These are phyloP conservation scores for Gopherus flavomarginatus DNA, from an alignment of 2,113 vertebrate species.

Conservation along the genomic window DNA sequence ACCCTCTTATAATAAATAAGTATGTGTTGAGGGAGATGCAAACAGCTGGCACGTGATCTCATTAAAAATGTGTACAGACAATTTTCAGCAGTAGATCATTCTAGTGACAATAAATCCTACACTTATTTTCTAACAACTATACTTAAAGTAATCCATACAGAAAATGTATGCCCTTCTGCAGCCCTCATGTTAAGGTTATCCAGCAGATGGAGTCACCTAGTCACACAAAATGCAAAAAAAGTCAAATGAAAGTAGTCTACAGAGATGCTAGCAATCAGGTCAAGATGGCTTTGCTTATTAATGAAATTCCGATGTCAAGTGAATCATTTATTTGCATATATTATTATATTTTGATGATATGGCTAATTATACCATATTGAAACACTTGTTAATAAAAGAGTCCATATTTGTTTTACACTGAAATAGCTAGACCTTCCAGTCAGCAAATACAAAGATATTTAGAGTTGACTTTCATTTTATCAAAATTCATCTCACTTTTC, in stretches of 20 bases:
- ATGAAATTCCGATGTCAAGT: conserved; percentile 12
- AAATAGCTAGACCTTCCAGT: conserved; percentile 26
- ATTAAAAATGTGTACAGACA: neutral
- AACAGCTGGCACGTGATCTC: neutral
- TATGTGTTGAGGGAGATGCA: neutral
- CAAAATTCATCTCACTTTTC: neutral
- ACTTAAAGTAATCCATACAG: neutral
- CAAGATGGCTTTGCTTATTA: conserved; percentile 14
- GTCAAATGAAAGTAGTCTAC: neutral
- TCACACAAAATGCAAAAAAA: neutral
- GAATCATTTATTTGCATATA: conserved; percentile 18
- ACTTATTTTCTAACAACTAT: neutral
- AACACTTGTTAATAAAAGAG: neutral
- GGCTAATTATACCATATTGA: conserved; percentile 30
- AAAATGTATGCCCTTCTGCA: neutral
- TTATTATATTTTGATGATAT: neutral
- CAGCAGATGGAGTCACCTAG: conserved; percentile 66
- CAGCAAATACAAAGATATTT: conserved; percentile 21
- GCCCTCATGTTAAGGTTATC: neutral
- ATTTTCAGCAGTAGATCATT: neutral
- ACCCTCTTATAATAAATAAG: neutral
- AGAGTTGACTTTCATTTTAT: neutral
- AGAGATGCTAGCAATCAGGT: neutral
- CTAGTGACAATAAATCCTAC: neutral
- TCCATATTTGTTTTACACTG: neutral